Evolutionary conservation across 1,140 invertebrate species (phyloP), one percentile per base, ranked within the genome.

Genomic region (Oscheius sp.): DNA sequence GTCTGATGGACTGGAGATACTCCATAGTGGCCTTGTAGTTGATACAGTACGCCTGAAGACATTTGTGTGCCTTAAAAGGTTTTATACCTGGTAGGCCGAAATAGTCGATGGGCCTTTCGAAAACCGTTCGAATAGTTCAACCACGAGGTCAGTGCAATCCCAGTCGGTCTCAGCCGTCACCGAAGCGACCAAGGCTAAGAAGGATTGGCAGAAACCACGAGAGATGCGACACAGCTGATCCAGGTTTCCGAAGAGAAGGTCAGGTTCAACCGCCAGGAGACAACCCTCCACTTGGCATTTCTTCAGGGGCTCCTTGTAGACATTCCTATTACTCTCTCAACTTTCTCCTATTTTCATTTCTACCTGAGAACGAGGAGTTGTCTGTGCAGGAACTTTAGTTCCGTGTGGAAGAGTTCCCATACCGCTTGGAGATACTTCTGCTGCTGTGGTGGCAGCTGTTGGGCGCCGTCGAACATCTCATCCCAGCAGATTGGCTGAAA

Each of bases 221-320:
- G 89, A 90, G 1, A 90, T 89, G 88, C 89, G 78, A 55, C 45
- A 68, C 0, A 90, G 85, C 80, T 90, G 90, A 79, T 90, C 90
- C 65, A 90, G 82, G 82, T 91, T 90, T 29, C 90, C 90, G 82
- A 90, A 90, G 7, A 90, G 85, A 36, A 90, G 86, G 76, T 90
- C 89, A 0, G 90, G 90, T 79, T 90, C 90, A 7, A 89, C 89
- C 80, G 88, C 89, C 88, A 90, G 89, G 0, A 89, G 86, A 81
- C 87, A 89, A 7, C 90, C 90, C 82, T 91, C 90, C 1, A 90
- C 90, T 83, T 90, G 90, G 32, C 89, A 88, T 77, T 89, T 89
- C 83, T 91, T 91, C 70, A 90, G 79, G 0, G 90, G 90, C 78
- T 90, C 90, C 88, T 91, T 88, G 80, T 90, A 91, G 35, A 90